These are phyloP conservation scores for Aricia agestis DNA, from an alignment of 1,140 invertebrate species.

Conservation along the genomic window DNA sequence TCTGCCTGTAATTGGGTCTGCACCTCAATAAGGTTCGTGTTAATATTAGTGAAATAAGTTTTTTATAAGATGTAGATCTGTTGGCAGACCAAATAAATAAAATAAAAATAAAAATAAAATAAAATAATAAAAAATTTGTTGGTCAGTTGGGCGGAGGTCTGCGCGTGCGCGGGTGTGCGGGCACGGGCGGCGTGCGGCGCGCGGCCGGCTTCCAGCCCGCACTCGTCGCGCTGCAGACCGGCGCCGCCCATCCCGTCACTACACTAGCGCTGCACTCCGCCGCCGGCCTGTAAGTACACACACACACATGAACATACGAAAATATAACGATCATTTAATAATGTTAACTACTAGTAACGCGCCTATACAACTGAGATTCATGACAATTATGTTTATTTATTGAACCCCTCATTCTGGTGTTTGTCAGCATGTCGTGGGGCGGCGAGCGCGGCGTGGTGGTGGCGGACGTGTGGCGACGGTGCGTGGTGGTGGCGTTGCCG, in stretches of 20 bases:
- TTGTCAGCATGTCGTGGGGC: slow-evolving; percentile 93
- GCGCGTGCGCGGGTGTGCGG: slow-evolving; percentile 53
- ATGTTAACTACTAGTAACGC: no score
- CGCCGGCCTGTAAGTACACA: slow-evolving; percentile 93
- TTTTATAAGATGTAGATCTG: no score
- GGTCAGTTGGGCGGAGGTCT: slow-evolving; percentile 25
- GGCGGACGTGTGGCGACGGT: slow-evolving; percentile 95
- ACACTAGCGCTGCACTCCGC: slow-evolving; percentile 95
- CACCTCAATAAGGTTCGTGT: no score
- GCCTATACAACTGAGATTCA: no score
- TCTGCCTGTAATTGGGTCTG: no score
- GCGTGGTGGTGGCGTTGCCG: slow-evolving; percentile 89
- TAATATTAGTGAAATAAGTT: no score
- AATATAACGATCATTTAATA: no score
- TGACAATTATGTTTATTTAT: no score
- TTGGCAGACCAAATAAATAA: no score
- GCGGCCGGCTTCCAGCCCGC: slow-evolving; percentile 96
- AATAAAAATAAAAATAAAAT: no score
- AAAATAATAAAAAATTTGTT: background rate
- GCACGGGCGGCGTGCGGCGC: slow-evolving; percentile 71
- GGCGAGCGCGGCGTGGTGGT: slow-evolving; percentile 96
- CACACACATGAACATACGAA: no score
- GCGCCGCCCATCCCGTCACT: slow-evolving; percentile 74
- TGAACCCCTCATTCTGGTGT: background rate
- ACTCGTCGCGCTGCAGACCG: slow-evolving; percentile 87